Percentiles rank a stretch among this genome's conserved stretches.
These are phyloP conservation scores for Drosophila demipolita DNA, from an alignment of 2,888 invertebrate species.

Conservation along the genomic window DNA sequence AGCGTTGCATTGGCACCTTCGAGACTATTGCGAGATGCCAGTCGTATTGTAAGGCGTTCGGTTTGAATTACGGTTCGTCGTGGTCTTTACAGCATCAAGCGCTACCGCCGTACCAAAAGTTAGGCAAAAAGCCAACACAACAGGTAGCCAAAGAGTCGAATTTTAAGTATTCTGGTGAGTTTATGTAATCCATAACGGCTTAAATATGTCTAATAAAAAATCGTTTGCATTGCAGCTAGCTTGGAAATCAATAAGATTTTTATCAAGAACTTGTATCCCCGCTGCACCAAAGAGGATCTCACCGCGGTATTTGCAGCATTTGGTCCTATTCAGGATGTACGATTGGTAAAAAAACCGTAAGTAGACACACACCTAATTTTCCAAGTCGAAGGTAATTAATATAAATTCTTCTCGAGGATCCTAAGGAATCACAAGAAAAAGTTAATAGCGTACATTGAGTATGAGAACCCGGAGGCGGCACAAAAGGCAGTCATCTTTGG, in stretches of 20 bases:
- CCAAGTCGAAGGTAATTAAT: neutral
- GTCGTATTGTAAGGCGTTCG: conserved; percentile 1
- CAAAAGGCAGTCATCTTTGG: no score
- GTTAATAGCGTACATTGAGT: no score
- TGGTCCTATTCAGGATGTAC: conserved; percentile 91
- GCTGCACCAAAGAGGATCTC: conserved; percentile 89
- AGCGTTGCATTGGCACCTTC: conserved; percentile 81
- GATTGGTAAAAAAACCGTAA: conserved; percentile 92
- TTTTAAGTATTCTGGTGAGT: conserved; percentile 67
- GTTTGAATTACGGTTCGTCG: neutral
- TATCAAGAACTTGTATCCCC: conserved; percentile 91
- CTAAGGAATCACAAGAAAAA: conserved; percentile 92
- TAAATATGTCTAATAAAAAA: neutral
- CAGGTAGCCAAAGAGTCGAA: conserved; percentile 21
- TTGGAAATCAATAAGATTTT: conserved; percentile 96
- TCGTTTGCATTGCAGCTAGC: conserved; percentile 82
- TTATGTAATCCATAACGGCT: neutral
- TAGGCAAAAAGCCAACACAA: conserved; percentile 12
- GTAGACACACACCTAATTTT: conserved; percentile 10
- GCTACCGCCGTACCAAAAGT: conserved; percentile 40
- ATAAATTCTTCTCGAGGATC: conserved; percentile 16
- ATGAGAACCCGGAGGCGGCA: no score
- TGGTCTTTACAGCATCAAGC: neutral
- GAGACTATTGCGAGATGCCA: conserved; percentile 71
- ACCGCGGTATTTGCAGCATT: conserved; percentile 89